Evolutionary conservation across 2,797 vertebrate genomes (phyloP), one percentile per base, ranked within the genome.

Genomic region (Pangasius djambal): DNA sequence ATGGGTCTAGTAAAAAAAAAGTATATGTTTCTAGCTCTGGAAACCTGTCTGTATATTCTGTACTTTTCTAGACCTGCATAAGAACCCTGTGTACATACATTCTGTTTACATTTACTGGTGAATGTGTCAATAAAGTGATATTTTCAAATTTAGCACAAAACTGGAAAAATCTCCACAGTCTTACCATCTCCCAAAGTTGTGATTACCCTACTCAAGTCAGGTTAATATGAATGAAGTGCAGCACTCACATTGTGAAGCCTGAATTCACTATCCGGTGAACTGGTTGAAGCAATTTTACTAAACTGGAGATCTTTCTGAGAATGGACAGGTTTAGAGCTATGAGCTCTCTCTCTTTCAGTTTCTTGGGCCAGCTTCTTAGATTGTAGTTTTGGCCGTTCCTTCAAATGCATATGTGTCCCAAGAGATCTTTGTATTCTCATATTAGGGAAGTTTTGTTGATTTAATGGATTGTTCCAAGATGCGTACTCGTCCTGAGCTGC

Each of bases 231-330:
- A 69, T 3, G 13, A 55, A 34, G 48, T 52, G 4, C 65, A 70
- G n/a, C n/a, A 84, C 85, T 92, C 82, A 90, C 91, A 86, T 87
- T 88, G 63, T 83, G 86, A 83, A 91, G 88, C 20, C 63, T 22
- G 22, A 88, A 91, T 67, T 85, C 55, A 74, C 87, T 86, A 74
- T 88, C 89, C 1, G 8, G 50, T 65, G 86, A 77, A 59, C 44
- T 81, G 55, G 50, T 12, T 59, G 70, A 84, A 57, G 77, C 74
- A 28, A 77, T 20, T 69, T 65, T 55, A 74, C 18, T 78, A 52
- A 87, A 78, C 40, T 81, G 85, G 15, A 40, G 31, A 22, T 57
- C 72, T 57, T 83, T 85, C 48, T 55, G 72, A 78, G 86, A 74
- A 63, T 81, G 75, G 15, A 25, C 37, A 37, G 16, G 15, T 82